Base-by-base conservation (phyloP, 2,888 invertebrate species). In the Platycheirus rosarum region DNA sequence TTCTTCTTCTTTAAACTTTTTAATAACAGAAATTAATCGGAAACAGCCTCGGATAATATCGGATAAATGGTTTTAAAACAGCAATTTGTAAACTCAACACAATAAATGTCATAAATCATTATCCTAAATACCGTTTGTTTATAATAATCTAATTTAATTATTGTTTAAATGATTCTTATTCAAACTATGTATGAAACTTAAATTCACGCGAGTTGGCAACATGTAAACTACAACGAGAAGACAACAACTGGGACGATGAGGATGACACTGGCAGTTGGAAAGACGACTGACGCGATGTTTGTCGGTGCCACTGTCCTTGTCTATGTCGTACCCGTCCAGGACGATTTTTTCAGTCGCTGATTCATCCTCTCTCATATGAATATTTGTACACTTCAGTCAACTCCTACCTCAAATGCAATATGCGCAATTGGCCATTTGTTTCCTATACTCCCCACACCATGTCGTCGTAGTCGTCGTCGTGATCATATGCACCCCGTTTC, bases 401-500 rank as follows among this genome's bases (percentile, higher is more conserved):
- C 11, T 29, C 1, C 14, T 23, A 20, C 11, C 14, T 40, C 42
- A 9, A 48, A 26, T 73, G 71, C 42, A 65, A 57, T 29, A 51
- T 60, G 57, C 18, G 71, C 76, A 76, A 76, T 82, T 76, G 82
- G 71, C 82, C 82, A 73, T 82, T 82, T 76, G 76, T 76, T 66
- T 57, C 37, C 16, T 35, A 26, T 20, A 42, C 32, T 23, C 70
- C 14, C 29, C 44, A 0, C 60, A 29, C 42, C 46, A 5, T 11
- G 23, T 16, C n/a, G 42, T 44, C 42, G 42, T 40, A 6, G 42
- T 18, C 20, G 29, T 51, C 23, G 51, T 51, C 46, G 20, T 73
- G 71, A 77, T 82, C 82, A 77, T 77, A 82, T 82, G 82, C 82
- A 82, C 77, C 76, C 82, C 76, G 77, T 82, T 82, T 82, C 82